Conservation (phyloP, 2,888 invertebrate species). For the Diplolepis rosae region DNA sequence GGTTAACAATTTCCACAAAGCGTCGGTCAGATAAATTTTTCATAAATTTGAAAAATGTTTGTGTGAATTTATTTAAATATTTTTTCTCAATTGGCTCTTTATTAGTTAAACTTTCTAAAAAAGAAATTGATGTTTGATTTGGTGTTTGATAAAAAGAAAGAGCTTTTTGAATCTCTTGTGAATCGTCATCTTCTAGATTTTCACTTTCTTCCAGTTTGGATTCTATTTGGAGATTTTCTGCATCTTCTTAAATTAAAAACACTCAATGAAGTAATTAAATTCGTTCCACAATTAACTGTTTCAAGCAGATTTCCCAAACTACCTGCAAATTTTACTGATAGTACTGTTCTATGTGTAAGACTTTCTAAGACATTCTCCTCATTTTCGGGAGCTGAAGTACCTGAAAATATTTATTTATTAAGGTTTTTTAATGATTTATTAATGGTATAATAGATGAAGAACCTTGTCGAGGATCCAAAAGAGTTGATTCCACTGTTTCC, state of each 20-base stretch:
- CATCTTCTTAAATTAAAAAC: neutral
- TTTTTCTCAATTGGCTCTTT: neutral
- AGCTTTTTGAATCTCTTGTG: neutral
- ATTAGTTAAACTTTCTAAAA: neutral
- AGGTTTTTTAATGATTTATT: neutral
- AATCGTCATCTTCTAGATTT: neutral
- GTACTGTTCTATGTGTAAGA: neutral
- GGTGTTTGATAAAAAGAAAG: neutral
- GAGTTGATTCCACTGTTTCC: slow-evolving; percentile 31
- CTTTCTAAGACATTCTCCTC: neutral
- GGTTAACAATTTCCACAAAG: slow-evolving; percentile 48
- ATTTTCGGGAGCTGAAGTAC: neutral
- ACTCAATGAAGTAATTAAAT: neutral
- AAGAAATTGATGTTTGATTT: neutral
- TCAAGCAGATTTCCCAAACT: neutral
- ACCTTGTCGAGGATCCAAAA: slow-evolving; percentile 24
- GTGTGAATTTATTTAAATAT: slow-evolving; percentile 40
- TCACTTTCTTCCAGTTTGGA: neutral
- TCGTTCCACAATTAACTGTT: too few relatives aligned
- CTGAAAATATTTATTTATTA: neutral
- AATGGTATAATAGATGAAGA: neutral
- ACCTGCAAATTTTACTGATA: neutral
- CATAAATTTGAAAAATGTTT: slow-evolving; percentile 55
- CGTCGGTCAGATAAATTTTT: slow-evolving; percentile 48
- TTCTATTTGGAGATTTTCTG: neutral